Conservation (phyloP, 2,797 vertebrate genomes). For the Pelochelys cantorii region DNA sequence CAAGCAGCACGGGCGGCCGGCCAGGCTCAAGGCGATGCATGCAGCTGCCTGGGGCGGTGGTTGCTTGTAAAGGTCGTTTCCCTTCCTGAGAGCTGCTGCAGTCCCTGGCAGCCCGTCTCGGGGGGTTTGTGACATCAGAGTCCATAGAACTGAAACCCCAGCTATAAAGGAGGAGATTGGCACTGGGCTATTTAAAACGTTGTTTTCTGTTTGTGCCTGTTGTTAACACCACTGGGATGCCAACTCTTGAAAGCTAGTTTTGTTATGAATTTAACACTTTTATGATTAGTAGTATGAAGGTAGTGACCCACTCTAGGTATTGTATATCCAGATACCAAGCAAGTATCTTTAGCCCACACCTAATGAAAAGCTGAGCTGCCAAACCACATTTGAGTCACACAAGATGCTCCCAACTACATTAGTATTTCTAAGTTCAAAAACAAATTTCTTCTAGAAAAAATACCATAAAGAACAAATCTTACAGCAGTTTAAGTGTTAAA, state of each 20-base stretch:
- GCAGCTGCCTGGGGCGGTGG: not conserved
- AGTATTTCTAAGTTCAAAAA: not conserved
- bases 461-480: not conserved
- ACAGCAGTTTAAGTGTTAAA: not conserved
- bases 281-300: not conserved
- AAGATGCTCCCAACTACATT: not conserved
- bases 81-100: not conserved
- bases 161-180: not conserved
- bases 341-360: not conserved
- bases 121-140: not conserved
- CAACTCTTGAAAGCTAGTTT: not conserved
- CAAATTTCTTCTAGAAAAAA: not conserved
- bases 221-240: not conserved
- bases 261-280: not conserved
- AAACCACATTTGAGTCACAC: not conserved
- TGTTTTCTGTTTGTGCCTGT: not conserved
- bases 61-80: not conserved
- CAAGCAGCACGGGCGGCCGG: not conserved
- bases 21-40: not conserved
- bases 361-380: not conserved
- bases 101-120: not conserved
- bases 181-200: not conserved
- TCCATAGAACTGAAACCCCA: not conserved
- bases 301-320: not conserved
- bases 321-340: not conserved